Conservation (phyloP, 2,113 vertebrate genomes). For the Acrocephalus kingi region DNA sequence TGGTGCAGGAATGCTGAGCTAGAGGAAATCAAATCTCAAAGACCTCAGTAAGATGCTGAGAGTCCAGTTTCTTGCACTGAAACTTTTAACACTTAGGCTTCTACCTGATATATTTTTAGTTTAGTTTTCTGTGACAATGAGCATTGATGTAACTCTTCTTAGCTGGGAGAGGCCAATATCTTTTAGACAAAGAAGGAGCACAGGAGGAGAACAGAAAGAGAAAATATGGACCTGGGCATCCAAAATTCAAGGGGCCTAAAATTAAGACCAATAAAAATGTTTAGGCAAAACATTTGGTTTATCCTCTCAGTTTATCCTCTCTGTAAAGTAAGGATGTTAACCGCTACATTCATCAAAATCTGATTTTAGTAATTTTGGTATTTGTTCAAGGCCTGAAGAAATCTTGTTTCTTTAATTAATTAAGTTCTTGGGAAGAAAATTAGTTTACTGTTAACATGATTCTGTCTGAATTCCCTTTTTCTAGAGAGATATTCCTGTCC, state of each 20-base stretch:
- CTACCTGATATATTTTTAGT: background rate
- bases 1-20: slow-evolving; percentile 1
- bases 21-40: background rate
- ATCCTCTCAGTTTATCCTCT: background rate
- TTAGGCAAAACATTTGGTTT: background rate
- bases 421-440: background rate
- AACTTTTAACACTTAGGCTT: background rate
- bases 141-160: background rate
- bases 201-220: background rate
- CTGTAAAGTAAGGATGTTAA: background rate
- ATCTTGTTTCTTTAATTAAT: background rate
- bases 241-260: background rate
- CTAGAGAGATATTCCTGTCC: background rate
- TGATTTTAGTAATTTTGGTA: background rate
- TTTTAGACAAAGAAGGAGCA: background rate
- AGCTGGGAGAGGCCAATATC: background rate
- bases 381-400: background rate
- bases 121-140: background rate
- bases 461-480: background rate
- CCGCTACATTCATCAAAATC: background rate
- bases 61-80: background rate
- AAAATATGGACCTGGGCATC: background rate
- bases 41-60: background rate
- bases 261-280: background rate
- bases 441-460: background rate